Evolutionary conservation across 2,113 vertebrate genomes (phyloP), one percentile per base, ranked within the genome.

Genomic region (Carassius gibelio): DNA sequence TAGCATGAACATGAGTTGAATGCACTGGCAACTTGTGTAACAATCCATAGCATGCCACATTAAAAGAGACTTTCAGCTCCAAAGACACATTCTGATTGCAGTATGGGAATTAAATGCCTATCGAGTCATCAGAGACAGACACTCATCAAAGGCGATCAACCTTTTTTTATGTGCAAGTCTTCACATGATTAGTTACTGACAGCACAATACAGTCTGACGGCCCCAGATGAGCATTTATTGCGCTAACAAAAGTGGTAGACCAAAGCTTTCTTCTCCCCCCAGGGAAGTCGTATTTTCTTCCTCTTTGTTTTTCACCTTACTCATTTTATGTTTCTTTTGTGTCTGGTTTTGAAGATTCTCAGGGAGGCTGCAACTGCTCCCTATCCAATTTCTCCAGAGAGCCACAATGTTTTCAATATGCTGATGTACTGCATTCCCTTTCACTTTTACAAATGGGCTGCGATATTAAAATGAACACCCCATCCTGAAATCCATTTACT

Each of bases 401-500:
- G 87, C 48, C 81, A 36, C 30, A 81, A 87, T 48, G 87, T 91
- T 90, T 90, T 86, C 85, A 90, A 90, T 92, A 91, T 88, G 89
- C 92, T 93, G 90, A 92, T 91, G 86, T 87, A 84, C 59, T 78
- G 79, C 88, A 86, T 86, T 88, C 81, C 78, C 88, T 87, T 88
- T 88, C 81, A 79, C 15, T 55, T 87, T 91, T 88, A 92, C 87
- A 92, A 91, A 93, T 91, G 90, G 85, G 84, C 88, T 78, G 68
- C 84, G 76, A 92, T 91, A 91, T 93, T 91, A 90, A 93, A 90
- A 89, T 86, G 91, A 94, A 90, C 89, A 91, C 87, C 84, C 79
- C 87, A 57, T 91, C 84, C 80, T 87, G 74, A 88, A 92, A 93
- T 91, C 89, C 85, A 90, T 93, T 91, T 91, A 88, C 89, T 88